Percentiles rank a stretch among this genome's conserved stretches.
Conservation (phyloP, 1,140 invertebrate genomes). For the Adoxophyes honmai region DNA sequence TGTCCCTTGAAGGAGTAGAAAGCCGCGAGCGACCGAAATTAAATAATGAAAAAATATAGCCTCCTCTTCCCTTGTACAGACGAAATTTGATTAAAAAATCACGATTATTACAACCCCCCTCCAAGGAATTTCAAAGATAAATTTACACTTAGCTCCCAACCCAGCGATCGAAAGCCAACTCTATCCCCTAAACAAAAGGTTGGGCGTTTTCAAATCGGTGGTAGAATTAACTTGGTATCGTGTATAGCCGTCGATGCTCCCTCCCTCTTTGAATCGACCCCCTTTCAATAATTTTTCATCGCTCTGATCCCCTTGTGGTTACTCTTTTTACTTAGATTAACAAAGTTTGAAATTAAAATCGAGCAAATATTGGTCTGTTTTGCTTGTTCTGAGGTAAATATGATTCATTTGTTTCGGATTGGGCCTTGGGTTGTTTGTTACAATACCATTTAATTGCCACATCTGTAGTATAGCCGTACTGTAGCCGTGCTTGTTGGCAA, state of each 20-base stretch:
- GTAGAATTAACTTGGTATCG: slow-evolving; percentile 40
- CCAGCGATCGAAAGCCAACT: slow-evolving; percentile 17
- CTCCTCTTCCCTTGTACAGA: slow-evolving; percentile 68
- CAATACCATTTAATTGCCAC: no score
- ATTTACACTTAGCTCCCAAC: slow-evolving; percentile 17
- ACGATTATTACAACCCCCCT: slow-evolving; percentile 71
- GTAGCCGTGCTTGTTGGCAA: no score
- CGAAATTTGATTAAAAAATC: slow-evolving; percentile 77
- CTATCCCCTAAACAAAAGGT: slow-evolving; percentile 22
- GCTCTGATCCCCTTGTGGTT: slow-evolving; percentile 71
- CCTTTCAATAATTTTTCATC: slow-evolving; percentile 76
- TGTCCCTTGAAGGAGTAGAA: slow-evolving; percentile 68
- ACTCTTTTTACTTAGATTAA: slow-evolving; percentile 69
- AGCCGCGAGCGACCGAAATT: slow-evolving; percentile 69
- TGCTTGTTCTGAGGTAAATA: slow-evolving; percentile 1
- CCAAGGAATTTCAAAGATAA: slow-evolving; percentile 39
- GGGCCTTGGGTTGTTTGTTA: no score
- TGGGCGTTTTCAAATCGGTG: not conserved
- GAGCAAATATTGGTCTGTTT: slow-evolving; percentile 47
- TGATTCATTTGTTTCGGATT: not conserved
- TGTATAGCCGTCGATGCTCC: slow-evolving; percentile 54
- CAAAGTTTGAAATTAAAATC: slow-evolving; percentile 75
- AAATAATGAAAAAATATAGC: slow-evolving; percentile 77
- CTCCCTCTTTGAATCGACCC: slow-evolving; percentile 48
- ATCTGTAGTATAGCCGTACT: no score